Conservation (phyloP, 2,888 invertebrate species). For the Pammene fasciana region DNA sequence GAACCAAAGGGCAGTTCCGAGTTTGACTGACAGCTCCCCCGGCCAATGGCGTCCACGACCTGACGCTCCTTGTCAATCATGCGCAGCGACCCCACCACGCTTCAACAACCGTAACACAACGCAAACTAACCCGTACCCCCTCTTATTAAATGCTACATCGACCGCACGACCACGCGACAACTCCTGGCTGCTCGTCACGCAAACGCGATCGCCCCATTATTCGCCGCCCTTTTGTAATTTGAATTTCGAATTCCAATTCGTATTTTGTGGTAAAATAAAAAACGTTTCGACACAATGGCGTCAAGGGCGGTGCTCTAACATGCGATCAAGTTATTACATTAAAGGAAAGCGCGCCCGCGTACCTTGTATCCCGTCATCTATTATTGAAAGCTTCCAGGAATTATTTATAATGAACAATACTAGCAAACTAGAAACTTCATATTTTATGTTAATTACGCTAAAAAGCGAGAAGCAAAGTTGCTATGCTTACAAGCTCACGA, state of each 20-base stretch:
- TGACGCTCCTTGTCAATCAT: conserved; percentile 92
- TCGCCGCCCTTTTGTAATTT: conserved; percentile 83
- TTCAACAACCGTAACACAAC: conserved; percentile 50
- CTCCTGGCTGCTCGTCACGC: conserved; percentile 72
- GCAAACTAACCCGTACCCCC: conserved; percentile 58
- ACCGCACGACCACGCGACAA: conserved; percentile 63
- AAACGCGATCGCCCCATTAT: conserved; percentile 83
- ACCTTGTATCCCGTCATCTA: conserved; percentile 64
- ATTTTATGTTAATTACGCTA: neutral
- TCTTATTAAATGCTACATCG: conserved; percentile 50
- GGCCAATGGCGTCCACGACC: conserved; percentile 90
- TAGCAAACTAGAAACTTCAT: conserved; percentile 4
- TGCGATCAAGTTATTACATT: conserved; percentile 84
- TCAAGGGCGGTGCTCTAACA: conserved; percentile 83
- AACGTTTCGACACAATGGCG: conserved; percentile 83
- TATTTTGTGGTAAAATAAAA: conserved; percentile 83
- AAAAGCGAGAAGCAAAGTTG: neutral
- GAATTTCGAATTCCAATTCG: conserved; percentile 83
- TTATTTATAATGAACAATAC: conserved; percentile 48
- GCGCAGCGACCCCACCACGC: conserved; percentile 62
- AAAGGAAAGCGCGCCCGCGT: conserved; percentile 79
- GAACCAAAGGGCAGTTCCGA: conserved; percentile 71
- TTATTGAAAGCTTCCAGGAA: conserved; percentile 78
- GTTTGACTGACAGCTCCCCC: conserved; percentile 91
- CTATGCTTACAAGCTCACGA: no score